Evolutionary conservation across 1,140 invertebrate species (phyloP).

Genomic region (Lasaia peninsularis): DNA sequence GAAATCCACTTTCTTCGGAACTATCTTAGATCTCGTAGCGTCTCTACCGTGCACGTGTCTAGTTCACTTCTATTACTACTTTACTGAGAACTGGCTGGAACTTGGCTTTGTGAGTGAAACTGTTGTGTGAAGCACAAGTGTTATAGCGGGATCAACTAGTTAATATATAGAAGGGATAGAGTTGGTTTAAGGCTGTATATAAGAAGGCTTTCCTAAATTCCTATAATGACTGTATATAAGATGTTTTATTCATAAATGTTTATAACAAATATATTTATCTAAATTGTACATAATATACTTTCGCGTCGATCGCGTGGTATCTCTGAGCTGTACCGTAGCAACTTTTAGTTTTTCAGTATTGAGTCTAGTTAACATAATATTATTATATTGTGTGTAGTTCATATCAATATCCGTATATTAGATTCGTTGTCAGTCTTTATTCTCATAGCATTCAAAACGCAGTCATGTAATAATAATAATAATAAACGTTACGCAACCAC

Average conservation of each 20-base stretch:
- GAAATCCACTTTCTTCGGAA: constrained; percentile 23
- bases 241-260: constrained; percentile 6
- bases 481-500: background rate
- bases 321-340: constrained; percentile 10
- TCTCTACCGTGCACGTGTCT: constrained; percentile 29
- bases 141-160: constrained; percentile 71
- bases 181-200: constrained; percentile 52
- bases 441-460: constrained; percentile 4
- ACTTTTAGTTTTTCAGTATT: constrained; percentile 13
- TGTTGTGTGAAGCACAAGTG: constrained; percentile 33
- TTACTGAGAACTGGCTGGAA: constrained; percentile 5
- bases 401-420: constrained; percentile 7
- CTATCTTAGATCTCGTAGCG: constrained; percentile 24
- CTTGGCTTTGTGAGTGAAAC: constrained; percentile 13
- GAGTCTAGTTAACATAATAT: constrained; percentile 10
- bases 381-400: constrained; percentile 14
- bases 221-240: constrained; percentile 35
- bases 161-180: constrained; percentile 50
- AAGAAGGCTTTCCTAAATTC: constrained; percentile 35
- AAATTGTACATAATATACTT: constrained; percentile 14
- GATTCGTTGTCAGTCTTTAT: background rate
- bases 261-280: constrained; percentile 14
- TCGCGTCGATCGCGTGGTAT: constrained; percentile 5
- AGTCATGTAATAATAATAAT: too few relatives aligned
- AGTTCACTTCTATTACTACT: constrained; percentile 9